These are phyloP conservation scores for Caerostris darwini DNA, from an alignment of 1,140 invertebrate genomes.

Conservation along the genomic window DNA sequence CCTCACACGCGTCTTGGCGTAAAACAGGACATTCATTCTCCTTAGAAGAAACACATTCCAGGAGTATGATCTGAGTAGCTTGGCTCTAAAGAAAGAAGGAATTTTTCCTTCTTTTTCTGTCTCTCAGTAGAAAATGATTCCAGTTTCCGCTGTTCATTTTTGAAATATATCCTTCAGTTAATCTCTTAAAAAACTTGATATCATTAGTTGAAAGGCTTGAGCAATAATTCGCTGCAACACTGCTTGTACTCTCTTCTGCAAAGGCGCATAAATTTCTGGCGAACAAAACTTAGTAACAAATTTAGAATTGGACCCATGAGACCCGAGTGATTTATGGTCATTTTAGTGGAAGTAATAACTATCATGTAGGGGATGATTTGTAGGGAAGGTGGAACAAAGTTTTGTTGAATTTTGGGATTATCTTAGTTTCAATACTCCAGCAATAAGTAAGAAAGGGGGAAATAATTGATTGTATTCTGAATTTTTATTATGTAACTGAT, in stretches of 20 bases:
- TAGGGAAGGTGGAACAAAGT: neutral
- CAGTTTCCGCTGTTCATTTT: neutral
- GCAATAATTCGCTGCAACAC: neutral
- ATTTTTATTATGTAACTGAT: neutral
- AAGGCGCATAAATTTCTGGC: neutral
- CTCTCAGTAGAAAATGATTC: neutral
- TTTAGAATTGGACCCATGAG: neutral
- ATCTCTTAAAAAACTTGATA: slow-evolving; percentile 41
- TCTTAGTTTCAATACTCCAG: neutral
- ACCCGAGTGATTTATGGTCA: neutral
- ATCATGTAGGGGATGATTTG: neutral
- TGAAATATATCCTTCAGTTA: neutral
- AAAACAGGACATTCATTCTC: slow-evolving; percentile 31
- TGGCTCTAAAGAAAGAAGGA: neutral
- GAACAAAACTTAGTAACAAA: neutral
- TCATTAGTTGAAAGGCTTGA: slow-evolving; percentile 9
- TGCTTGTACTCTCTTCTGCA: neutral
- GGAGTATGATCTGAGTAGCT: neutral
- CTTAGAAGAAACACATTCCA: slow-evolving; percentile 44
- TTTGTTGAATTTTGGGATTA: neutral
- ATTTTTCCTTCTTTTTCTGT: neutral
- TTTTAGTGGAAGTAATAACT: neutral
- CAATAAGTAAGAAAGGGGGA: neutral
- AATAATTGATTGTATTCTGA: neutral
- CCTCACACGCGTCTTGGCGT: slow-evolving; percentile 42